A percentile compares a stretch with the other conserved stretches of the same genome.
These are phyloP conservation scores for Brotula barbata DNA, from an alignment of 2,797 vertebrate genomes.

Conservation along the genomic window DNA sequence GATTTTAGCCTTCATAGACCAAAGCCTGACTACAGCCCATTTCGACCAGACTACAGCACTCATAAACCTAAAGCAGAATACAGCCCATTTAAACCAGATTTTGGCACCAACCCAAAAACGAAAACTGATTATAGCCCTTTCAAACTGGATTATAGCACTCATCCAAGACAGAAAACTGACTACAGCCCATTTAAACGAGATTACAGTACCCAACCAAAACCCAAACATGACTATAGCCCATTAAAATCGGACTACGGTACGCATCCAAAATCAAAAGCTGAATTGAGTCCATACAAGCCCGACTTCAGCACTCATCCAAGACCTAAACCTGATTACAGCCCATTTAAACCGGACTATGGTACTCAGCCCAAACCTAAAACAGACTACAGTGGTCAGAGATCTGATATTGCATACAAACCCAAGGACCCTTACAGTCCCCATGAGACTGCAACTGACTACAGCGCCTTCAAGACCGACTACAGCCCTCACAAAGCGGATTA, in stretches of 20 bases:
- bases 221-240: conserved; percentile 78
- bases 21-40: conserved; percentile 77
- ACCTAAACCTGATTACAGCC: conserved; percentile 75
- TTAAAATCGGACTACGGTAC: conserved; percentile 76
- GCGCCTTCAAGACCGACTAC: conserved; percentile 74
- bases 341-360: conserved; percentile 75
- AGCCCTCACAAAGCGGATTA: conserved; percentile 77
- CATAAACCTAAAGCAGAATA: conserved; percentile 77
- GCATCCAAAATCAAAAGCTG: conserved; percentile 69
- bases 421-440: conserved; percentile 74
- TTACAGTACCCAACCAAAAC: conserved; percentile 77
- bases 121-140: conserved; percentile 78
- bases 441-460: conserved; percentile 73
- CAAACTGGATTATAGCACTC: conserved; percentile 78
- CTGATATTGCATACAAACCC: conserved; percentile 71
- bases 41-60: conserved; percentile 76
- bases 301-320: conserved; percentile 75
- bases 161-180: conserved; percentile 75
- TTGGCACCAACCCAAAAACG: conserved; percentile 73
- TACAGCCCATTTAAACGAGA: conserved; percentile 78
- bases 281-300: conserved; percentile 76
- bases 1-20: conserved; percentile 79
- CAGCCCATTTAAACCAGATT: conserved; percentile 76
- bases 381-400: conserved; percentile 75
- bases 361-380: conserved; percentile 77